A percentile compares a stretch with the other conserved stretches of the same genome.
These are phyloP conservation scores for Nylanderia fulva DNA, from an alignment of 1,140 invertebrate species.

Conservation along the genomic window DNA sequence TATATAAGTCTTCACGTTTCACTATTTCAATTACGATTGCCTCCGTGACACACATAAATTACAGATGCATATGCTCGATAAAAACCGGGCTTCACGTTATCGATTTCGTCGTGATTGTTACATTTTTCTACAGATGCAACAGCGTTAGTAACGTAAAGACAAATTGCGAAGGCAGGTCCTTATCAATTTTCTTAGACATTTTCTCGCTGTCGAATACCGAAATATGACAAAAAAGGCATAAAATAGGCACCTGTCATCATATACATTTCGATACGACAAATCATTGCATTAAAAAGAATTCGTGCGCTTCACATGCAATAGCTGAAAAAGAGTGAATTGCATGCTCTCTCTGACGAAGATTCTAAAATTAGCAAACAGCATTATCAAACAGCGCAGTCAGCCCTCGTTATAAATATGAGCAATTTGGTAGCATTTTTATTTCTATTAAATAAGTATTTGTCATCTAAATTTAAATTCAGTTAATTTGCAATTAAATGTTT, in stretches of 20 bases:
- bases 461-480: neutral
- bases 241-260: constrained; percentile 14
- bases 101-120: constrained; percentile 19
- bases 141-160: neutral
- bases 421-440: neutral
- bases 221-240: neutral
- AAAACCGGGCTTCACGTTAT: neutral
- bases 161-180: neutral
- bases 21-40: constrained; percentile 17
- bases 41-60: constrained; percentile 23
- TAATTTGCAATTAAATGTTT: neutral
- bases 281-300: constrained; percentile 15
- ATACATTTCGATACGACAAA: neutral
- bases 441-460: neutral
- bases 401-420: neutral
- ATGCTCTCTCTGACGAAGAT: constrained; percentile 28
- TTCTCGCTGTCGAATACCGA: neutral
- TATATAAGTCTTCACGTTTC: neutral
- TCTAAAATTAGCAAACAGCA: constrained; percentile 29
- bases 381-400: neutral
- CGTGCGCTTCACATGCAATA: constrained; percentile 35
- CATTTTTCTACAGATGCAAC: constrained; percentile 18
- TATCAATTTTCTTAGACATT: constrained; percentile 36
- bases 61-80: constrained; percentile 3
- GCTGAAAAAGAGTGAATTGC: constrained; percentile 13